Conservation (phyloP, 2,888 invertebrate species). For the Melanophora roralis region DNA sequence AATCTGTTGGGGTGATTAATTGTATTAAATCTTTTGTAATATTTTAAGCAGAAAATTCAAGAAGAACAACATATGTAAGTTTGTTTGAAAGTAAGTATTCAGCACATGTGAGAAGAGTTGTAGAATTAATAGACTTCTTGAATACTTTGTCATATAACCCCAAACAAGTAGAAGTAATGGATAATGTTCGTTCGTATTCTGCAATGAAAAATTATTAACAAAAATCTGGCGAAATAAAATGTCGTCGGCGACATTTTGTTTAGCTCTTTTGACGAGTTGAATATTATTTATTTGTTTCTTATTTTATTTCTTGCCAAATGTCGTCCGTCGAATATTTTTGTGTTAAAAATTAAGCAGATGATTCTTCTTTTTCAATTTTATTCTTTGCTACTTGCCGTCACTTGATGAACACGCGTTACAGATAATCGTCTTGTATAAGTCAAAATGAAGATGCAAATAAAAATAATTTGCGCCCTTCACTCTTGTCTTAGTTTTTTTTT, state of each 20-base stretch:
- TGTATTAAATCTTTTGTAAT: constrained; percentile 62
- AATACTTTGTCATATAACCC: neutral
- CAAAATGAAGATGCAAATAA: constrained; percentile 39
- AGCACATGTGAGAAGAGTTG: constrained; percentile 30
- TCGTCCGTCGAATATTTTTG: constrained; percentile 11
- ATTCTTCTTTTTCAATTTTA: neutral
- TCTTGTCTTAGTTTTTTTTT: constrained; percentile 7
- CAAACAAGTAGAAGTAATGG: neutral
- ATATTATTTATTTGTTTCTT: constrained; percentile 27
- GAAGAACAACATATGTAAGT: constrained; percentile 7
- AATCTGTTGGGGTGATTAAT: constrained; percentile 60
- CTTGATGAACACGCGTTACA: constrained; percentile 53
- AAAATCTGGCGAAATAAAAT: constrained; percentile 77
- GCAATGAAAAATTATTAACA: constrained; percentile 73
- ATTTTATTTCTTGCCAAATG: neutral
- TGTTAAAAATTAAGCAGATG: neutral
- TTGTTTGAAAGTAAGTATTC: too few species aligned
- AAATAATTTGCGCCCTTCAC: neutral
- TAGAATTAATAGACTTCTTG: constrained; percentile 33
- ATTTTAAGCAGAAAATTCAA: constrained; percentile 52
- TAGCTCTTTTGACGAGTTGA: constrained; percentile 54
- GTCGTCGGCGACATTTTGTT: constrained; percentile 76
- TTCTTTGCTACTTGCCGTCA: constrained; percentile 16
- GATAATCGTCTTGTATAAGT: constrained; percentile 57
- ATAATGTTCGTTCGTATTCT: constrained; percentile 17